Base-by-base conservation (phyloP, 2,888 invertebrate species). In the Lampropteryx suffumata region DNA sequence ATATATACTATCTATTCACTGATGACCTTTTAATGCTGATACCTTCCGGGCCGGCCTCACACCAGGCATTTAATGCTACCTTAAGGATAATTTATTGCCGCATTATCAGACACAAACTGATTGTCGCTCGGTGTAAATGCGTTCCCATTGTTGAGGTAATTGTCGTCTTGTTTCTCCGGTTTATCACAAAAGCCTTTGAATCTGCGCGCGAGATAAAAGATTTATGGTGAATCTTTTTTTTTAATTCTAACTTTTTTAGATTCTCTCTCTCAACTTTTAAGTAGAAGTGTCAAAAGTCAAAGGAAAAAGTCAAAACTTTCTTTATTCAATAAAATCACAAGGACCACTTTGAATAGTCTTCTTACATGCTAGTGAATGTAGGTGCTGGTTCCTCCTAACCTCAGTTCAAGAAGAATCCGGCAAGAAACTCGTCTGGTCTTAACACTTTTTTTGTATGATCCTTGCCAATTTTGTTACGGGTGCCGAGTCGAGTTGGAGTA, bases 71-170 rank as follows among this genome's bases (percentile, higher is more conserved):
- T 52, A 42, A 44, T 44, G 56, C 48, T 60, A 59, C 61, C 64
- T 57, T 71, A 68, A 65, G 65, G 58, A 67, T 68, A 69, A 74
- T 73, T 70, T 72, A 76, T 68, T 62, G 48, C 40, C 60, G 55
- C 65, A 62, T 67, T 65, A 57, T 49, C 36, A 57, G 59, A 59
- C 40, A 50, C 50, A 52, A 50, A 42, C 52, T 33, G 55, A 53
- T 53, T 50, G 53, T 42, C 33, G 32, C 46, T 17, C 29, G 30
- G 51, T 53, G 51, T 57, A 45, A 57, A 50, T 50, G 54, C 45
- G 53, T 50, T 49, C 37, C 24, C 41, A 55, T 52, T 59, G 54
- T 57, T 37, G 17, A 42, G 35, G 29, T 57, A 52, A 59, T 57
- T 54, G 55, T 35, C 29, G 35, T 39, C 45, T 47, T 57, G 49